Base-by-base conservation (phyloP, 2,888 invertebrate species). In the Tachina lurida region DNA sequence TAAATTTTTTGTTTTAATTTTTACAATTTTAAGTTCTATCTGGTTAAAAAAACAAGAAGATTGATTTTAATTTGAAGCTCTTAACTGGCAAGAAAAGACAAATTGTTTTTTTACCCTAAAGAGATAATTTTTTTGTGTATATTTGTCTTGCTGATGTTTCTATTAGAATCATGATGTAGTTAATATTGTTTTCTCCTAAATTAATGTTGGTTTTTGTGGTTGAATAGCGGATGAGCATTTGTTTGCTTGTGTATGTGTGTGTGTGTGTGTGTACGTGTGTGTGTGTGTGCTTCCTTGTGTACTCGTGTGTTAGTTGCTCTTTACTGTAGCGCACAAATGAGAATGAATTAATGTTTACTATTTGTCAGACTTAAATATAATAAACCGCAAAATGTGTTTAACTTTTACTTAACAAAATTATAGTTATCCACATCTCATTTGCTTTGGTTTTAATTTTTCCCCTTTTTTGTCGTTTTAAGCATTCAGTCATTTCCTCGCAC, bases 371-470 rank as follows among this genome's bases (percentile, higher is more conserved):
- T 74, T 73, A 75, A 74, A 70, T 75, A 70, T 17, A 39, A 71
- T 60, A 76, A 75, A 75, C 84, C 75, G 63, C 84, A 84, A 76
- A 76, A 76, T 82, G 68, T 78, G 63, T 85, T 82, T 85, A 75
- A 85, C 67, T 82, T 85, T 82, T 47, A 54, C 71, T 84, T 67
- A 73, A 80, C 76, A 84, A 80, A 67, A 85, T 81, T 76, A 70
- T 68, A 85, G 70, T 81, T 81, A 81, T 81, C 19, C 60, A 31
- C 22, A 17, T 67, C 73, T 76, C 84, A 84, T 76, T 73, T 76
- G 15, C 58, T 65, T 63, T 68, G 45, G 41, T 71, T 75, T 58
- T 74, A 39, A 22, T 67, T 12, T n/a, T 49, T 43, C 10, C 13
- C 1, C n/a, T 41, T 60, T 17, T 43, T 31, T 71, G 49, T 17